Percentiles rank a stretch among this genome's conserved stretches.
Conservation (phyloP, 2,797 vertebrate genomes). For the Pseudomugil tenellus region DNA sequence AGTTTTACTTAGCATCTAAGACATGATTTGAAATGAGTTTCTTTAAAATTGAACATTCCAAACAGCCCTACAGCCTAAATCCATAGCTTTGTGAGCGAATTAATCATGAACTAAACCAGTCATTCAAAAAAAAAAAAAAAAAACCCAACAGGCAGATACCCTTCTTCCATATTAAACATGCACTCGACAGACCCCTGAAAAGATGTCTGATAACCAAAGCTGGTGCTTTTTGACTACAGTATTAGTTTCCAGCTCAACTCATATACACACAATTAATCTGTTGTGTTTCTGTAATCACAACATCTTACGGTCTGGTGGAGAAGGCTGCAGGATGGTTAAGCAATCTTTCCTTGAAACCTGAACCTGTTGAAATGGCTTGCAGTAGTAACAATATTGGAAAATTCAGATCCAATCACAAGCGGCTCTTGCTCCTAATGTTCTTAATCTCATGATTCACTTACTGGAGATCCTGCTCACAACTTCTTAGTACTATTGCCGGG, state of each 20-base stretch:
- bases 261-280: slow-evolving; percentile 16
- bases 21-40: not conserved
- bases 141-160: slow-evolving; percentile 17
- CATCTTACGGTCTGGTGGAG: slow-evolving; percentile 10
- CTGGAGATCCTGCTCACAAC: slow-evolving; percentile 51
- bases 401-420: slow-evolving; percentile 45
- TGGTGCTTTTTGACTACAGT: slow-evolving; percentile 21
- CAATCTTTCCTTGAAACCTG: slow-evolving; percentile 49
- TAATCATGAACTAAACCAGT: slow-evolving; percentile 24
- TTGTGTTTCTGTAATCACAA: slow-evolving; percentile 16
- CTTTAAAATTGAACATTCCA: not conserved
- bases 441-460: slow-evolving; percentile 62
- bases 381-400: slow-evolving; percentile 12
- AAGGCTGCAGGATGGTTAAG: slow-evolving; percentile 32
- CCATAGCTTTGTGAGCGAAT: slow-evolving; percentile 20
- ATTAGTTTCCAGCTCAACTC: slow-evolving; percentile 15
- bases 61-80: slow-evolving; percentile 13
- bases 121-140: slow-evolving; percentile 24
- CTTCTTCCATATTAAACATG: slow-evolving; percentile 33
- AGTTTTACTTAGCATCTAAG: not conserved
- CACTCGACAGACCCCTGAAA: slow-evolving; percentile 16
- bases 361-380: slow-evolving; percentile 12
- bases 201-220: slow-evolving; percentile 20
- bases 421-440: slow-evolving; percentile 36
- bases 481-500: slow-evolving; percentile 40